These are phyloP conservation scores for Trichopria drosophilae DNA, from an alignment of 2,888 invertebrate genomes.

Conservation along the genomic window DNA sequence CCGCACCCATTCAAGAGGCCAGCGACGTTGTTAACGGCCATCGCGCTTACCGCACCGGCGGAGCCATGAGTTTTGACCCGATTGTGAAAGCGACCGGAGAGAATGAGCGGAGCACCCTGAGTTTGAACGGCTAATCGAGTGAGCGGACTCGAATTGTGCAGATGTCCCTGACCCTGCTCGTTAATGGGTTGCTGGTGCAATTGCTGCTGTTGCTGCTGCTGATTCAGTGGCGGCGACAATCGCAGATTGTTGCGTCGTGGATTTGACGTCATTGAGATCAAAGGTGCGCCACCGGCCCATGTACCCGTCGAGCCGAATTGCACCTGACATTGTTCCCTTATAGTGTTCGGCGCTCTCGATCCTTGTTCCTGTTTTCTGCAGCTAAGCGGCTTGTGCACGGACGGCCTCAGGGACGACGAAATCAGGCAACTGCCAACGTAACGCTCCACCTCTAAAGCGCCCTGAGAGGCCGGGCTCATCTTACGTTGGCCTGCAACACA, in stretches of 20 bases:
- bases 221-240: slow-evolving; percentile 43
- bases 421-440: slow-evolving; percentile 69
- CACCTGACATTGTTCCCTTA: slow-evolving; percentile 25
- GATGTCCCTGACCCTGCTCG: slow-evolving; percentile 39
- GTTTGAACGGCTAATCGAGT: slow-evolving; percentile 80
- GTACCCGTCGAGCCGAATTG: slow-evolving; percentile 61
- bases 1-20: slow-evolving; percentile 8
- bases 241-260: slow-evolving; percentile 60
- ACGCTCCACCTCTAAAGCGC: slow-evolving; percentile 65
- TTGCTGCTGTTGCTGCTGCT: slow-evolving; percentile 34
- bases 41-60: slow-evolving; percentile 34
- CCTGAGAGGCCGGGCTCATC: slow-evolving; percentile 75
- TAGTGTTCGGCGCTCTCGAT: slow-evolving; percentile 15
- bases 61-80: slow-evolving; percentile 58
- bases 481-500: no score
- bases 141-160: slow-evolving; percentile 61
- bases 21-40: no score
- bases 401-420: slow-evolving; percentile 54
- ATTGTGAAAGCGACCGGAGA: slow-evolving; percentile 66
- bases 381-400: slow-evolving; percentile 36
- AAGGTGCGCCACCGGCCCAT: slow-evolving; percentile 81
- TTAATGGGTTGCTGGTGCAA: slow-evolving; percentile 29
- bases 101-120: slow-evolving; percentile 82
- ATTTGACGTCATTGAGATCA: slow-evolving; percentile 70
- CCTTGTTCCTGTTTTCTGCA: slow-evolving; percentile 37